Base-by-base conservation (phyloP, 2,888 invertebrate genomes). In the Drosophila niveifrons region DNA sequence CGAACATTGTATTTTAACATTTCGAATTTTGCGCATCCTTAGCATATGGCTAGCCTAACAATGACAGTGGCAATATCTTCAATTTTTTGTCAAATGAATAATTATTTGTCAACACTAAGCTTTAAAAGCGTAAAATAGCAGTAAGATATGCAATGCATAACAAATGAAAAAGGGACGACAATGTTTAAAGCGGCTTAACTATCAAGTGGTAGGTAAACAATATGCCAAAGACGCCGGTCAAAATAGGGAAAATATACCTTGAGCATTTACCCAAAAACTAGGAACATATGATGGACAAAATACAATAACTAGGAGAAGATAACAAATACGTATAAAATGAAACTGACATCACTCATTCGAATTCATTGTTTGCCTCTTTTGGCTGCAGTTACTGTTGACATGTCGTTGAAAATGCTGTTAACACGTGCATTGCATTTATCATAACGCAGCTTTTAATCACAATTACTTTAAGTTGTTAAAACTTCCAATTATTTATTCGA, bases 371-470 rank as follows among this genome's bases (percentile, higher is more conserved):
- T 13, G 18, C 2, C 6, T 61, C 34, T 34, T 61, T 34, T n/a
- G 39, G 17, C 41, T 44, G 34, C 28, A 28, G 47, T 47, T 47
- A 17, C 13, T 13, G 10, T 57, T 57, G 29, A 23, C 34, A 8
- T 23, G 23, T 7, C 17, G 55, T 55, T 55, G 10, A 43, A 13
- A 23, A 11, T 53, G 13, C 41, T 62, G 66, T 56, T 64, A 72
- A 44, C 69, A 73, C 58, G 7, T 29, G 34, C 36, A 28, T 51
- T 77, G 65, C 77, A 79, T 76, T 73, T 66, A 74, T 81, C 74
- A 81, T 23, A 59, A 28, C 9, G 31, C 48, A 62, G 57, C 56
- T 76, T 74, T n/a, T n/a, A n/a, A n/a, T n/a, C n/a, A 10, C 31
- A 29, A 41, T 0, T 17, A 34, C n/a, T n/a, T n/a, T n/a, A n/a